Percentiles rank a stretch among this genome's conserved stretches.
Evolutionary conservation across 30 jellyfish, hydroid and myxozoan genomes (phyloP).

Genomic region (Sanderia malayensis): DNA sequence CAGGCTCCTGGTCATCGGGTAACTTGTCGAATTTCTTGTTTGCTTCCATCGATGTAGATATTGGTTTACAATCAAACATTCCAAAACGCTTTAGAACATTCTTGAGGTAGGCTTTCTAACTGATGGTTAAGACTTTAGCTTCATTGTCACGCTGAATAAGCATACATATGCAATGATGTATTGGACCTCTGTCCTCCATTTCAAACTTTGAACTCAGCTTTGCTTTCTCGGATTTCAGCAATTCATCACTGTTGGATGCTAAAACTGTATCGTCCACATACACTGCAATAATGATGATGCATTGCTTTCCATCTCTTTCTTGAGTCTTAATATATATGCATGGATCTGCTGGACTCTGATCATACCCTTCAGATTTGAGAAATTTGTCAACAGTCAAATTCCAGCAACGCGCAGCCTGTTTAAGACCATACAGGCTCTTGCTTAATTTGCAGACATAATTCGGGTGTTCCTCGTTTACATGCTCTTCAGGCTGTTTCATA

Average conservation of each 20-base stretch:
- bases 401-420: no score
- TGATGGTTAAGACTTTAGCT: slow-evolving; percentile 4
- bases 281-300: slow-evolving; percentile 13
- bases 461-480: no score
- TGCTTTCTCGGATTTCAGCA: slow-evolving; percentile 12
- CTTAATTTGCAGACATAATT: no score
- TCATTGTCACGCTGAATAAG: slow-evolving; percentile 27
- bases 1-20: slow-evolving; percentile 40
- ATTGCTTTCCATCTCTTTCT: slow-evolving; percentile 1
- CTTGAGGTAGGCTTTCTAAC: slow-evolving; percentile 35
- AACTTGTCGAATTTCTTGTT: slow-evolving; percentile 40
- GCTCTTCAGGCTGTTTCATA: no score
- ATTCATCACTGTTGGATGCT: slow-evolving; percentile 13
- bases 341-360: slow-evolving; percentile 28
- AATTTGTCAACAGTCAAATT: background rate
- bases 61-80: slow-evolving; percentile 48
- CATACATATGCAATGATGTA: slow-evolving; percentile 46
- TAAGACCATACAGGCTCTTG: no score
- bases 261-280: slow-evolving; percentile 39
- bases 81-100: slow-evolving; percentile 34
- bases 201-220: slow-evolving; percentile 2
- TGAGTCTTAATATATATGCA: slow-evolving; percentile 27
- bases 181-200: slow-evolving; percentile 48
- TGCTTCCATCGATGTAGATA: slow-evolving; percentile 57
- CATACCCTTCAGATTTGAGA: background rate